phyloP scores from a whole-genome alignment of 2,797 vertebrate genomes.

The Sebastes hopkinsi region DNA sequence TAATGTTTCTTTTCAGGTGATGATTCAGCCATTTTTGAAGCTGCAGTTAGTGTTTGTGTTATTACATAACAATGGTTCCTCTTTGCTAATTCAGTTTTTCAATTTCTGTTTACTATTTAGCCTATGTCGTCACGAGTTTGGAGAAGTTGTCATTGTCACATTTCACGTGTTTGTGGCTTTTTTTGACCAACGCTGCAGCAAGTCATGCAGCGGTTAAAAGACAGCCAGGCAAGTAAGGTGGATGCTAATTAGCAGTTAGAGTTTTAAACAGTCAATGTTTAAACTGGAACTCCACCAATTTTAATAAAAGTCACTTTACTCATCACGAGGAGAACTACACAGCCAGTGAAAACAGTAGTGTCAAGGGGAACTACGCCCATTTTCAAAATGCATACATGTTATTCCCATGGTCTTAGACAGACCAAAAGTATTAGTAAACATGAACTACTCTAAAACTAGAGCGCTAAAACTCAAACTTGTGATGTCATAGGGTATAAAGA shows the following conservation, averaged over 20 bases:
- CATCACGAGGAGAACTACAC: neutral
- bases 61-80: neutral
- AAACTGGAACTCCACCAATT: neutral
- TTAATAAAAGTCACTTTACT: neutral
- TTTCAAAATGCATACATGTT: too few relatives aligned
- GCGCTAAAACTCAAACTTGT: too few relatives aligned
- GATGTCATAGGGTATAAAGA: too few relatives aligned
- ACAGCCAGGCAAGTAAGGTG: neutral
- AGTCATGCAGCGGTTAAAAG: neutral
- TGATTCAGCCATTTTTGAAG: neutral
- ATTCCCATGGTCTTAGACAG: too few relatives aligned
- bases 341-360: neutral
- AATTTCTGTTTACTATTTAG: neutral
- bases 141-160: neutral
- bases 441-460: too few relatives aligned
- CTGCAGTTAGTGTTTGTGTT: neutral
- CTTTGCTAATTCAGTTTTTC: neutral
- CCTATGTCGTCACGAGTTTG: neutral
- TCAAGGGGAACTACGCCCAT: neutral
- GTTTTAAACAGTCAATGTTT: neutral
- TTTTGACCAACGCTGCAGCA: neutral
- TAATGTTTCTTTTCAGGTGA: neutral
- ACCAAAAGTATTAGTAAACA: too few relatives aligned
- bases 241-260: neutral
- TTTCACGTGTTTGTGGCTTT: neutral